These are phyloP conservation scores for Gambelia wislizenii DNA, from an alignment of 2,797 vertebrate species.

Conservation along the genomic window DNA sequence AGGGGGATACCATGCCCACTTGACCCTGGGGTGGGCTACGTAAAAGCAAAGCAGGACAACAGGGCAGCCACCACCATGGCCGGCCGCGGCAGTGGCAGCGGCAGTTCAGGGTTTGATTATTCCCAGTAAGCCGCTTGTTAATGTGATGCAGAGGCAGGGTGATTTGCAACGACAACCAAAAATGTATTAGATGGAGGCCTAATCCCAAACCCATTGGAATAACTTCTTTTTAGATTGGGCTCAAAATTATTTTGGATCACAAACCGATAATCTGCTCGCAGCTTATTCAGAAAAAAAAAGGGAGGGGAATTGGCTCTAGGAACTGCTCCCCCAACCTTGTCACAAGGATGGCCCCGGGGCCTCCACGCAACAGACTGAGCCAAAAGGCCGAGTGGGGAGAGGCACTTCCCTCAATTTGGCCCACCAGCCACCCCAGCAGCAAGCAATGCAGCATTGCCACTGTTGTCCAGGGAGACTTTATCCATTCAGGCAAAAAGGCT, in stretches of 20 bases:
- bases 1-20: too few relatives aligned
- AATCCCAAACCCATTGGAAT: slow-evolving; percentile 71
- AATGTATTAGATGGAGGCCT: slow-evolving; percentile 72
- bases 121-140: slow-evolving; percentile 74
- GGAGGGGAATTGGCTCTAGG: background rate
- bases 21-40: too few relatives aligned
- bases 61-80: too few relatives aligned
- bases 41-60: too few relatives aligned
- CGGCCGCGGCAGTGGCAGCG: too few relatives aligned
- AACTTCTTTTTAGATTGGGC: slow-evolving; percentile 56
- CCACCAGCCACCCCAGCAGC: too few relatives aligned
- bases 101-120: slow-evolving; percentile 68
- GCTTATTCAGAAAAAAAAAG: slow-evolving; percentile 52
- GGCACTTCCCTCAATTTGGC: too few relatives aligned
- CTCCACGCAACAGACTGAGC: background rate
- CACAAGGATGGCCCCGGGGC: too few relatives aligned
- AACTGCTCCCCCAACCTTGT: too few relatives aligned
- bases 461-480: background rate
- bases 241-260: slow-evolving; percentile 72
- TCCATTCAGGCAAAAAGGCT: background rate
- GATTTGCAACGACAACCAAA: slow-evolving; percentile 60
- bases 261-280: slow-evolving; percentile 66
- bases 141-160: slow-evolving; percentile 71
- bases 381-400: too few relatives aligned
- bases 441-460: background rate